Evolutionary conservation across 2,797 vertebrate species (phyloP).

Genomic region (Toxotes lorentzi): DNA sequence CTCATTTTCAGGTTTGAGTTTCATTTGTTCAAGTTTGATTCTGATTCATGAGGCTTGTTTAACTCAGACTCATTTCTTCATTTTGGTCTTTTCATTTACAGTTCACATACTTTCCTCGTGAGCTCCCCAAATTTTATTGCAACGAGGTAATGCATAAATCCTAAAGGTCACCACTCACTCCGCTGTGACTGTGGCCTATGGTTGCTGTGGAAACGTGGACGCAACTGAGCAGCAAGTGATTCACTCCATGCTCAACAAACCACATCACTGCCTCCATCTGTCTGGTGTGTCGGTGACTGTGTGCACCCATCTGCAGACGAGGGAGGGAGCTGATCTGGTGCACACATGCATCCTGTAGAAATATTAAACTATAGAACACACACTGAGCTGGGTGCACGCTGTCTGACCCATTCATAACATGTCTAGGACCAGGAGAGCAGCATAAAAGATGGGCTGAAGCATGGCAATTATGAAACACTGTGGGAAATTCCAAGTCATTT

Average conservation of each 20-base stretch:
- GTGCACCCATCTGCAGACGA: conserved; percentile 39
- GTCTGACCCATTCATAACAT: background rate
- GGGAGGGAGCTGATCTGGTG: conserved; percentile 27
- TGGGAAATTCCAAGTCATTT: background rate
- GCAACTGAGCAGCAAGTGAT: conserved; percentile 41
- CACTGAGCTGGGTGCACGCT: background rate
- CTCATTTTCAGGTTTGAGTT: conserved; percentile 21
- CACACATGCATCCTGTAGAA: background rate
- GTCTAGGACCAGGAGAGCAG: background rate
- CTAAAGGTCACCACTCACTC: conserved; percentile 43
- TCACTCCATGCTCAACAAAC: conserved; percentile 37
- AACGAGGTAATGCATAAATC: background rate
- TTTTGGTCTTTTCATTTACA: background rate
- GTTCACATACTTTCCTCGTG: background rate
- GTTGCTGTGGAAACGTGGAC: conserved; percentile 39
- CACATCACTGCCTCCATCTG: conserved; percentile 54
- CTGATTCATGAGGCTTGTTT: background rate
- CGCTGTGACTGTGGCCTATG: background rate
- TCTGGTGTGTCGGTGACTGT: conserved; percentile 21
- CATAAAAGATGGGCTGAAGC: background rate
- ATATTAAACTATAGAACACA: background rate
- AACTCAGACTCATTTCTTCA: background rate
- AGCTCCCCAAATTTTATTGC: conserved; percentile 5
- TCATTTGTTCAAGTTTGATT: conserved; percentile 12
- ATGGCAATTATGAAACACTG: background rate